These are phyloP conservation scores for Xylota sylvarum DNA, from an alignment of 2,888 invertebrate genomes.

Conservation along the genomic window DNA sequence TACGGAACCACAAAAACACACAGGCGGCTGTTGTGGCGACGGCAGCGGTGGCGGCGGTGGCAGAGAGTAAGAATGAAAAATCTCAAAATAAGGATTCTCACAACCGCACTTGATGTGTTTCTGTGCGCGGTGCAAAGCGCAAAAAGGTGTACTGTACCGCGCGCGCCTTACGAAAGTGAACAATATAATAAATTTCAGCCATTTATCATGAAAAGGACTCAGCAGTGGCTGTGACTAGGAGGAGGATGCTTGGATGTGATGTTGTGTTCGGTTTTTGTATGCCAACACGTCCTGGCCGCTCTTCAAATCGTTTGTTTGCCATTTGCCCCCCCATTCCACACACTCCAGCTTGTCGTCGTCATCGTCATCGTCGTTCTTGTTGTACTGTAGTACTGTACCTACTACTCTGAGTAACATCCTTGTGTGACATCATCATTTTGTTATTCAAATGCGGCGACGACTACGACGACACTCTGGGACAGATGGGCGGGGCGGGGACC, in stretches of 20 bases:
- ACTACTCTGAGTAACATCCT: slow-evolving; percentile 50
- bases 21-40: background rate
- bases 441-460: slow-evolving; percentile 66
- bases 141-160: slow-evolving; percentile 23
- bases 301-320: slow-evolving; percentile 63
- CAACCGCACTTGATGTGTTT: slow-evolving; percentile 42
- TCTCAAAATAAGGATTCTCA: slow-evolving; percentile 64
- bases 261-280: slow-evolving; percentile 15
- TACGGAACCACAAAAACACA: slow-evolving; percentile 11
- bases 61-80: slow-evolving; percentile 49
- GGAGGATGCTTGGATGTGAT: slow-evolving; percentile 24
- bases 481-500: slow-evolving; percentile 5
- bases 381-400: background rate
- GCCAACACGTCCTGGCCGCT: slow-evolving; percentile 60
- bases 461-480: background rate
- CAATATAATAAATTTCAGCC: slow-evolving; percentile 76
- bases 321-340: slow-evolving; percentile 25
- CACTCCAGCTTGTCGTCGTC: background rate
- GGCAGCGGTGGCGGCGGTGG: too few relatives aligned
- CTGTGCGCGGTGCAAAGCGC: slow-evolving; percentile 15
- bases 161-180: slow-evolving; percentile 64
- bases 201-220: slow-evolving; percentile 76
- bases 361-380: background rate
- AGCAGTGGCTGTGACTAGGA: background rate
- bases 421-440: slow-evolving; percentile 76